Evolutionary conservation across 1,140 invertebrate genomes (phyloP), one percentile per base, ranked within the genome.

Genomic region (Meloidogyne chitwoodi): DNA sequence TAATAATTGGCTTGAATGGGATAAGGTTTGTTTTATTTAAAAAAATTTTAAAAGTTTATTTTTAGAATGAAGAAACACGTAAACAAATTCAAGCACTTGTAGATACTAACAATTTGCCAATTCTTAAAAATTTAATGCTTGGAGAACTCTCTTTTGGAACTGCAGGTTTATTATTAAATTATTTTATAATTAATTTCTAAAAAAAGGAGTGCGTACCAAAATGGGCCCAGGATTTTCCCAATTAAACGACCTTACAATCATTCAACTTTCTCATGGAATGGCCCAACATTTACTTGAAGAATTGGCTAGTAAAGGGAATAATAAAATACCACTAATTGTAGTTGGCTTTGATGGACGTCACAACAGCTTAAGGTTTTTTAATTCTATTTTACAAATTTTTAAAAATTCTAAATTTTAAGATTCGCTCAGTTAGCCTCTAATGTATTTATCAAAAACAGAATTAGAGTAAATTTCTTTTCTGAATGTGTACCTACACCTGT

Each of bases 201-300:
- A 19, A 6, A 93, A 94, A 84, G 90, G 96, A 2, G 89, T 99
- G 10, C 90, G 97, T 76, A 93, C 93, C 0, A 89, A 89, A 77
- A 98, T 99, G 95, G 93, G 91, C 22, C 91, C 94, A 56, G 97
- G 96, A 0, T 97, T 93, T 85, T 91, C 91, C 81, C 92, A 92
- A 73, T 95, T 99, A 93, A 99, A 99, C 89, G 95, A 99, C 89
- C 90, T 99, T 31, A 95, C 98, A 0, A 92, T 99, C 34, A 91
- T 99, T 66, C 97, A 99, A 89, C 94, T 96, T 24, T 92, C 92
- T 5, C 95, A 98, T 91, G 96, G 96, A 6, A 88, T 99, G 65
- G 91, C 91, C 44, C 91, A 92, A 71, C 94, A 96, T 88, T 83
- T 97, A 31, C 85, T 88, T 5, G 86, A 91, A 65, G 79, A 87